Conservation (phyloP, 2,113 vertebrate genomes). For the Coptodon rendalli region DNA sequence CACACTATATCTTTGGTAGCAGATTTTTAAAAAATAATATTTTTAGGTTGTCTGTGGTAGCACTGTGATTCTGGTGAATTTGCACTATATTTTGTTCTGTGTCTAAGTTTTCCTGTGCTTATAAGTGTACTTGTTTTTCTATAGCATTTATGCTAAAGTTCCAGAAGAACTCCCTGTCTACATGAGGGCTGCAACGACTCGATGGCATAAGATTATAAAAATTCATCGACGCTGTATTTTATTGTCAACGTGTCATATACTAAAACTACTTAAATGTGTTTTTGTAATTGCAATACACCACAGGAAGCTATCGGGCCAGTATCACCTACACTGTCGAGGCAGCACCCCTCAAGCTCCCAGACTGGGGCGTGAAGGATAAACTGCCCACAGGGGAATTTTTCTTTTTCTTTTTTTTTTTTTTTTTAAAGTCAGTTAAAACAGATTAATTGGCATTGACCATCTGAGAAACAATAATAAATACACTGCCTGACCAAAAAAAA, state of each 20-base stretch:
- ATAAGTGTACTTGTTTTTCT: neutral
- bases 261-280: neutral
- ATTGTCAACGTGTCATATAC: neutral
- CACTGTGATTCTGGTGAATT: neutral
- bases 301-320: neutral
- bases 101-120: neutral
- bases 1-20: neutral
- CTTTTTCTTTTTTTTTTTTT: neutral
- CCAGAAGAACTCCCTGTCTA: neutral
- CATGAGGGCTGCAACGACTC: neutral
- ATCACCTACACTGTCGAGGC: no score
- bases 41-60: neutral
- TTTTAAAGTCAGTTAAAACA: neutral
- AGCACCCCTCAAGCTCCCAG: no score
- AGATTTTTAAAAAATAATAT: neutral
- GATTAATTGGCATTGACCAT: neutral
- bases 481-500: neutral
- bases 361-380: no score
- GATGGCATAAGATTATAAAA: neutral
- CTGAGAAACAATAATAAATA: neutral
- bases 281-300: neutral
- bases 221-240: neutral
- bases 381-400: neutral
- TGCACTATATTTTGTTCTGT: neutral
- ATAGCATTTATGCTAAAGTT: neutral